These are phyloP conservation scores for Dunckerocampus dactyliophorus DNA, from an alignment of 2,113 vertebrate genomes.

Conservation along the genomic window DNA sequence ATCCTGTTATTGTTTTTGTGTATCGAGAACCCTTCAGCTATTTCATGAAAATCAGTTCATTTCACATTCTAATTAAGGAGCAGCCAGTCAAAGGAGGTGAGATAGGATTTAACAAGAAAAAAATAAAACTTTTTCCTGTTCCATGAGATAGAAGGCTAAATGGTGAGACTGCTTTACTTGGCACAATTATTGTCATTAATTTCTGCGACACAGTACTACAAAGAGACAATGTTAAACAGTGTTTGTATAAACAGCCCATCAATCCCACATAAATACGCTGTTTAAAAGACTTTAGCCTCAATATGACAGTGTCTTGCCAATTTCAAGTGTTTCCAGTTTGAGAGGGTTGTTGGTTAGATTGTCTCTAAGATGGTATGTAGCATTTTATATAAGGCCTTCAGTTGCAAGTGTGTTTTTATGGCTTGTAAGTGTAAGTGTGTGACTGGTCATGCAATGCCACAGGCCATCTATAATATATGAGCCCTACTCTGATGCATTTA, in stretches of 20 bases:
- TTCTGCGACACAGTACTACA: conserved; percentile 22
- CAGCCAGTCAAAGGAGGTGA: conserved; percentile 55
- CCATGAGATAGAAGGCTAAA: conserved; percentile 19
- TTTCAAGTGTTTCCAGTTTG: background rate
- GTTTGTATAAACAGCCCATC: background rate
- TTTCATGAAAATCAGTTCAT: conserved; percentile 57
- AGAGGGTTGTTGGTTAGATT: too few species aligned
- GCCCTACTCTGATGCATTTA: conserved; percentile 55
- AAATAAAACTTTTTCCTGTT: conserved; percentile 29
- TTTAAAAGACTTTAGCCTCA: background rate
- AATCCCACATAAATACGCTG: background rate
- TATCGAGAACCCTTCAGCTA: conserved; percentile 42
- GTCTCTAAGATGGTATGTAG: too few species aligned
- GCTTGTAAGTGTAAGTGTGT: conserved; percentile 8
- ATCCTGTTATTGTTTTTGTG: conserved; percentile 1
- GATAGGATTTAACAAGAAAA: conserved; percentile 42
- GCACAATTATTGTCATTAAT: conserved; percentile 27
- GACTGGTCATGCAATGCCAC: conserved; percentile 40
- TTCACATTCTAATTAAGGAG: conserved; percentile 58
- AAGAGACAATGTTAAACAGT: conserved; percentile 8
- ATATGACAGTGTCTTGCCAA: background rate
- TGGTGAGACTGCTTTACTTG: conserved; percentile 21
- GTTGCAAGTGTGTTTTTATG: conserved; percentile 2
- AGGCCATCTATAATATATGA: conserved; percentile 60
- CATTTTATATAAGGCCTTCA: conserved; percentile 9